Evolutionary conservation across 2,113 vertebrate genomes (phyloP), one percentile per base, ranked within the genome.

Genomic region (Apteryx mantelli): DNA sequence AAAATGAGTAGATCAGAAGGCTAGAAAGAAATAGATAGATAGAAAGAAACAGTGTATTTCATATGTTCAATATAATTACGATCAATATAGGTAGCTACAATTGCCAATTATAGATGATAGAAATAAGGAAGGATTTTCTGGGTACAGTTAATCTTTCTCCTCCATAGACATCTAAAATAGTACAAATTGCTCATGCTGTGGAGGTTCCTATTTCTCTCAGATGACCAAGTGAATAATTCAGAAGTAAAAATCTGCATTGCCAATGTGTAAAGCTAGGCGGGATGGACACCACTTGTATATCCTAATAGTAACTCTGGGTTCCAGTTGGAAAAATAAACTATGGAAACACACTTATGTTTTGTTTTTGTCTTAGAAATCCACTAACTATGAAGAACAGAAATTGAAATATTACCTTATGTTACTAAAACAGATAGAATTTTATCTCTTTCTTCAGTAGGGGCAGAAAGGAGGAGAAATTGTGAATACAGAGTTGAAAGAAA

Each of bases 171-270:
- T n/a, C 28, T 48, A 83, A 76, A 70, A 48, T 30, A 70, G 63
- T 14, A 71, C 1, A 2, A 71, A 48, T 50, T 1, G 1, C n/a
- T 82, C 42, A 15, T 65, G n/a, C 17, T 42, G 20, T 1, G 1
- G 38, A 48, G 32, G 25, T 65, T 77, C 40, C 28, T 58, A 1
- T 83, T 78, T 58, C 71, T 58, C 42, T 58, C 1, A 1, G 40
- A 22, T 12, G 32, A 56, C 18, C 3, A 2, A 46, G 15, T 63
- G 68, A 56, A 66, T 32, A 53, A 61, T 52, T 83, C 9, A 52
- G 42, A 55, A 44, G 42, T 70, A 52, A 70, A 82, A 77, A 42
- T 32, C 56, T 64, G 52, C 73, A 38, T 20, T 83, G 32, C 26
- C 2, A 4, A 13, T 48, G 32, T 48, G 30, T 76, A 56, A 64